Percentiles rank a stretch among this genome's conserved stretches.
Conservation (phyloP, 2,113 vertebrate species). For the Myrmecobius fasciatus region DNA sequence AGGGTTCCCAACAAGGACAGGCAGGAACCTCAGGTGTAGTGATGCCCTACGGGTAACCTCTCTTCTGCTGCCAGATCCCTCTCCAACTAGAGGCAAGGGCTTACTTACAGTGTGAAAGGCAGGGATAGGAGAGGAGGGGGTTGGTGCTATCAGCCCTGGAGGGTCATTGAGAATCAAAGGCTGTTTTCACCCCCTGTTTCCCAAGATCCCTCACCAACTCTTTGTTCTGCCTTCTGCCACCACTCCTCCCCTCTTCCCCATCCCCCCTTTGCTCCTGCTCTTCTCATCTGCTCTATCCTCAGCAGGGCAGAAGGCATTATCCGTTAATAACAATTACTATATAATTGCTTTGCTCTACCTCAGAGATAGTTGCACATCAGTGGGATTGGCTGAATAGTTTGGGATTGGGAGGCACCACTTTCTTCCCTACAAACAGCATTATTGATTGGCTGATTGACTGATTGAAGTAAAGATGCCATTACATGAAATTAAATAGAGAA, state of each 20-base stretch:
- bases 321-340: constrained; percentile 38
- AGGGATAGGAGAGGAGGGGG: not conserved
- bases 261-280: not conserved
- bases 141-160: not conserved
- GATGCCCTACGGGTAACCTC: not conserved
- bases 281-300: constrained; percentile 26
- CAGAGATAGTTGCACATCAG: constrained; percentile 57
- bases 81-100: constrained; percentile 56
- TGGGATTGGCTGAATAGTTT: not conserved
- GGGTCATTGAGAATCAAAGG: constrained; percentile 38
- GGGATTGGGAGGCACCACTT: constrained; percentile 4
- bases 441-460: not conserved
- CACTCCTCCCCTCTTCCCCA: not conserved
- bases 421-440: constrained; percentile 39
- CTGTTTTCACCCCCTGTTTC: constrained; percentile 19
- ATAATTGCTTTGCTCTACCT: constrained; percentile 53
- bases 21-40: not conserved
- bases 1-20: not conserved
- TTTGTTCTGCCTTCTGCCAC: constrained; percentile 61
- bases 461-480: constrained; percentile 1
- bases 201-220: constrained; percentile 48
- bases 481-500: not conserved
- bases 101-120: constrained; percentile 33
- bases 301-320: constrained; percentile 15
- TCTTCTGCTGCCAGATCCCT: not conserved